Evolutionary conservation across 2,113 vertebrate genomes (phyloP).

Genomic region (Beaufortia kweichowensis): DNA sequence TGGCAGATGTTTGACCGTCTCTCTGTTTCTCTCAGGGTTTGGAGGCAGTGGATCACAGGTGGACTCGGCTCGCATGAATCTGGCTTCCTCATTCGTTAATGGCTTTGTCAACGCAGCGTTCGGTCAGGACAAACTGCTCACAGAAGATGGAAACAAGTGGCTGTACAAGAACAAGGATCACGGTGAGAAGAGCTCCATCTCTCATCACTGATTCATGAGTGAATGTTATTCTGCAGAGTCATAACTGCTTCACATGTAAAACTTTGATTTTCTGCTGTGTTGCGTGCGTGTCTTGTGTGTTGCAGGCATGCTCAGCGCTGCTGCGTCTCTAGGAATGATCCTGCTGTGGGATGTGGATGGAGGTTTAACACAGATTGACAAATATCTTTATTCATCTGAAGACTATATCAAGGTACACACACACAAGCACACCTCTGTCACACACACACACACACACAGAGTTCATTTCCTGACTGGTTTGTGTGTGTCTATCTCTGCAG

Average conservation of each 20-base stretch:
- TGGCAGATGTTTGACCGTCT: too few species aligned
- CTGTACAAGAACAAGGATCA: slow-evolving; percentile 99
- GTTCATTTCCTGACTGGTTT: background rate
- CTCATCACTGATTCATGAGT: background rate
- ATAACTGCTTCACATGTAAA: background rate
- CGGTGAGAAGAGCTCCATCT: slow-evolving; percentile 68
- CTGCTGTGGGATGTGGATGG: slow-evolving; percentile 97
- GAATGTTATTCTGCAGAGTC: background rate
- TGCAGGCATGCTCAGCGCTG: slow-evolving; percentile 94
- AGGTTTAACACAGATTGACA: slow-evolving; percentile 96
- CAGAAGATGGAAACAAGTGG: slow-evolving; percentile 98
- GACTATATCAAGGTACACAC: slow-evolving; percentile 93
- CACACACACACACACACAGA: background rate
- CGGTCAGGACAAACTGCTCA: slow-evolving; percentile 96
- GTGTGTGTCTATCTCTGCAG: slow-evolving; percentile 63
- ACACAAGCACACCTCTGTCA: too few species aligned
- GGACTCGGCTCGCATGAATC: slow-evolving; percentile 97
- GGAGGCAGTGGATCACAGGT: slow-evolving; percentile 96
- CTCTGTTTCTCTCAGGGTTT: slow-evolving; percentile 77
- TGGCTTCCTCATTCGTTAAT: slow-evolving; percentile 97
- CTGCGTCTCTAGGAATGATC: slow-evolving; percentile 94
- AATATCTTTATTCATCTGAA: slow-evolving; percentile 97
- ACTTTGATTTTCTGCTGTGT: slow-evolving; percentile 3
- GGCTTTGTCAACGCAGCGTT: slow-evolving; percentile 98
- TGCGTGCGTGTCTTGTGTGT: background rate